Percentiles rank a stretch among this genome's conserved stretches.
Conservation (phyloP, 1,140 invertebrate species). For the Phortica variegata region DNA sequence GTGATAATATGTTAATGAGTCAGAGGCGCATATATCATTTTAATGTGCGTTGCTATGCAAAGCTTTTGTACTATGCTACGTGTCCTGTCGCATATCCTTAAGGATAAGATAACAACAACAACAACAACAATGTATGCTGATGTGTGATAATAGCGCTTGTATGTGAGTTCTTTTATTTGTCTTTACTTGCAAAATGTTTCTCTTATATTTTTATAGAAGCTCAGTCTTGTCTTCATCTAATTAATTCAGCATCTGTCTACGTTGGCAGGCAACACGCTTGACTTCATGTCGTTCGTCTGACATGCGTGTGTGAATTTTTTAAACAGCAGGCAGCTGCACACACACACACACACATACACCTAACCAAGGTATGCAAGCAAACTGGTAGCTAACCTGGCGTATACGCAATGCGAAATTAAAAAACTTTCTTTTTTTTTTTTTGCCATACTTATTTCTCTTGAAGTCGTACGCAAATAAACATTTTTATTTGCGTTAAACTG, state of each 20-base stretch:
- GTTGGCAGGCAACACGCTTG: too few species aligned
- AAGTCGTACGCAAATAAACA: conserved; percentile 38
- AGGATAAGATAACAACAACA: too few species aligned
- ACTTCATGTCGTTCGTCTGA: conserved; percentile 6
- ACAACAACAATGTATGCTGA: conserved; percentile 53
- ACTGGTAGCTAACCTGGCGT: conserved; percentile 12
- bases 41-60: conserved; percentile 2
- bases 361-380: background rate
- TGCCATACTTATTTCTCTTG: conserved; percentile 16
- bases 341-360: conserved; percentile 7
- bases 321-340: conserved; percentile 37
- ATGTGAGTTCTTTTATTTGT: conserved; percentile 4
- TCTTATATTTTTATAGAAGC: conserved; percentile 16
- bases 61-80: conserved; percentile 33
- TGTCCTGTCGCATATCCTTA: conserved; percentile 51
- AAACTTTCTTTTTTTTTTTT: conserved; percentile 31
- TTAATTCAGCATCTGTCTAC: conserved; percentile 48
- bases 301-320: conserved; percentile 50
- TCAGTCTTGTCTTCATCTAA: conserved; percentile 49
- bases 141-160: conserved; percentile 50
- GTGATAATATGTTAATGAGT: conserved; percentile 58
- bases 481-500: conserved; percentile 37
- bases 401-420: conserved; percentile 37
- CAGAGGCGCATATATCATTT: conserved; percentile 54
- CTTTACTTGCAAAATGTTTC: conserved; percentile 8